Evolutionary conservation across 2,888 invertebrate species (phyloP).

Genomic region (Lutraria lutraria): DNA sequence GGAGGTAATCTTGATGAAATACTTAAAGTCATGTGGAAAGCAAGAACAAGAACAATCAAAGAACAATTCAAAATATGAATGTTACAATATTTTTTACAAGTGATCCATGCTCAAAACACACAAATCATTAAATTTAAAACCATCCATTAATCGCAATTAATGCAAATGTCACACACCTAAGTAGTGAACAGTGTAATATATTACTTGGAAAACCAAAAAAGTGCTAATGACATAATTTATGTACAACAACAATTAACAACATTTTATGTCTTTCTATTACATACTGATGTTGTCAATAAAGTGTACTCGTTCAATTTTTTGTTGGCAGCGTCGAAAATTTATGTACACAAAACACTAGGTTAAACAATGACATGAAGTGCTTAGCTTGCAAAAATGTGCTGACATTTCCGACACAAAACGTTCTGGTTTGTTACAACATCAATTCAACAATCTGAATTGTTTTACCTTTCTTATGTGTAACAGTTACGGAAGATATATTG

Average conservation of each 20-base stretch:
- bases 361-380: not conserved
- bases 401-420: conserved; percentile 9
- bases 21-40: too few relatives aligned
- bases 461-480: too few relatives aligned
- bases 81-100: not conserved
- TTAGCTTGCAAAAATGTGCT: conserved; percentile 14
- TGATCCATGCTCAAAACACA: not conserved
- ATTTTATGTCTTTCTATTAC: not conserved
- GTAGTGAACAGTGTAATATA: not conserved
- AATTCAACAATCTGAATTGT: too few relatives aligned
- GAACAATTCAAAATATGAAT: too few relatives aligned
- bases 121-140: not conserved
- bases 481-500: too few relatives aligned
- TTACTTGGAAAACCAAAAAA: not conserved
- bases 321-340: not conserved
- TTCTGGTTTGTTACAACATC: not conserved
- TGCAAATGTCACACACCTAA: not conserved
- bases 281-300: not conserved
- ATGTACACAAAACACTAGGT: conserved; percentile 12
- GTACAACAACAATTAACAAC: not conserved
- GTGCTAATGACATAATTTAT: not conserved
- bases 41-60: too few relatives aligned
- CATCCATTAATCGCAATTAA: conserved; percentile 8
- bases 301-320: conserved; percentile 8
- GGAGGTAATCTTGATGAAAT: too few relatives aligned